These are phyloP conservation scores for Noctua comes DNA, from an alignment of 2,888 invertebrate genomes.

Conservation along the genomic window DNA sequence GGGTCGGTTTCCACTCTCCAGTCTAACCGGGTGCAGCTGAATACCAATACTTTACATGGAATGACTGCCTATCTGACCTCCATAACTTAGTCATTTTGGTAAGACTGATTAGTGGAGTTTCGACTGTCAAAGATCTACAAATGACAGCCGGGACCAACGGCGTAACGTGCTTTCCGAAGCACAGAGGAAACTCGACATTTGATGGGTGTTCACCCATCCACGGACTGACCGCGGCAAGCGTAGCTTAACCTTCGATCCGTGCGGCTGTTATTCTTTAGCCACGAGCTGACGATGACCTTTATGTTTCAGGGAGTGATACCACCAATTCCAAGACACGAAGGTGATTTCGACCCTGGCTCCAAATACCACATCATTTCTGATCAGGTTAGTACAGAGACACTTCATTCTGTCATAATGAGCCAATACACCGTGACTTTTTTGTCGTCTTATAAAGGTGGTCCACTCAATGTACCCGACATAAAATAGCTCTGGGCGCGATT, in stretches of 20 bases:
- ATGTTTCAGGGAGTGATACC: constrained; percentile 92
- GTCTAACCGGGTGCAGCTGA: background rate
- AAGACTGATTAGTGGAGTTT: background rate
- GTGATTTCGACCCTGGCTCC: constrained; percentile 95
- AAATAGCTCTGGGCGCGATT: too few relatives aligned
- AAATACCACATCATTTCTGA: constrained; percentile 96
- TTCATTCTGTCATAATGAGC: background rate
- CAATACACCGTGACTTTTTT: too few relatives aligned
- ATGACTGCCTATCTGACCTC: background rate
- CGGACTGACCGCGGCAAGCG: background rate
- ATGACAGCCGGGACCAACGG: background rate
- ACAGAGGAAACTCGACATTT: background rate
- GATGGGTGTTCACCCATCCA: background rate
- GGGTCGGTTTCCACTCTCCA: background rate
- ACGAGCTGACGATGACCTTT: background rate
- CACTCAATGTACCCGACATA: too few relatives aligned
- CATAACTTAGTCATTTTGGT: background rate
- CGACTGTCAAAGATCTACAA: background rate
- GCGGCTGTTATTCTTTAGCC: background rate
- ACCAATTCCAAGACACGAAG: constrained; percentile 92
- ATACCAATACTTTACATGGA: background rate
- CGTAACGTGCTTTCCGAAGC: background rate
- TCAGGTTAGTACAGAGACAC: constrained; percentile 79
- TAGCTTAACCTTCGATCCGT: background rate
- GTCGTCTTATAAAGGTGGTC: too few relatives aligned